Evolutionary conservation across 2,113 vertebrate genomes (phyloP).

Genomic region (Plestiodon gilberti): DNA sequence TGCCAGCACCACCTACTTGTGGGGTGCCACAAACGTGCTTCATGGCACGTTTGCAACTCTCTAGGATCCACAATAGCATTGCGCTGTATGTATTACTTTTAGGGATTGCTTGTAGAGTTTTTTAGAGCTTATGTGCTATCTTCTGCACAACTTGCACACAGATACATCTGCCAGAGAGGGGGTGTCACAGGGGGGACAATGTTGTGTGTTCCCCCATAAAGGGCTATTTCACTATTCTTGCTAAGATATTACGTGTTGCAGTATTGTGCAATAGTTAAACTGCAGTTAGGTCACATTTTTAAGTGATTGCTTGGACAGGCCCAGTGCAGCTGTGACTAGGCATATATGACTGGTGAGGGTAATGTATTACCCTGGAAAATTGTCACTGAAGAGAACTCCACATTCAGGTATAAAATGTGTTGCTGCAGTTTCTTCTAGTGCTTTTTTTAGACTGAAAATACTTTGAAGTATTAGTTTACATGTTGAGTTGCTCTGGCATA

Average conservation of each 20-base stretch:
- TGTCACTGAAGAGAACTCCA: background rate
- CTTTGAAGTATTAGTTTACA: slow-evolving; percentile 23
- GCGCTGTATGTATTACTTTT: too few species aligned
- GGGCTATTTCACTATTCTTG: background rate
- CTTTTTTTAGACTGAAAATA: slow-evolving; percentile 13
- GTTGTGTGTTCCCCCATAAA: background rate
- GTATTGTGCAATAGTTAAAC: background rate
- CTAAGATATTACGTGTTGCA: background rate
- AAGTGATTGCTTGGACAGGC: too few species aligned
- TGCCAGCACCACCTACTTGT: too few species aligned
- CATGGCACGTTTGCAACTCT: too few species aligned
- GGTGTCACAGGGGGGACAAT: too few species aligned
- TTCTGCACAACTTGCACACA: background rate
- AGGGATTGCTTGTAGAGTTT: too few species aligned
- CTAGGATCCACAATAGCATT: too few species aligned
- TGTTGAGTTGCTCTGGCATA: slow-evolving; percentile 3
- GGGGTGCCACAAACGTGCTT: too few species aligned
- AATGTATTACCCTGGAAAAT: background rate
- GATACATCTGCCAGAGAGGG: background rate
- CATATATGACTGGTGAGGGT: background rate
- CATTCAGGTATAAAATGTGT: background rate
- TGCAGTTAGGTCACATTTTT: background rate
- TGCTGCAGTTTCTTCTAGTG: background rate
- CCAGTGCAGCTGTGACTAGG: background rate
- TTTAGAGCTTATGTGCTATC: background rate